phyloP scores from a whole-genome alignment of 2,888 invertebrate species.

The Notodonta ziczac region DNA sequence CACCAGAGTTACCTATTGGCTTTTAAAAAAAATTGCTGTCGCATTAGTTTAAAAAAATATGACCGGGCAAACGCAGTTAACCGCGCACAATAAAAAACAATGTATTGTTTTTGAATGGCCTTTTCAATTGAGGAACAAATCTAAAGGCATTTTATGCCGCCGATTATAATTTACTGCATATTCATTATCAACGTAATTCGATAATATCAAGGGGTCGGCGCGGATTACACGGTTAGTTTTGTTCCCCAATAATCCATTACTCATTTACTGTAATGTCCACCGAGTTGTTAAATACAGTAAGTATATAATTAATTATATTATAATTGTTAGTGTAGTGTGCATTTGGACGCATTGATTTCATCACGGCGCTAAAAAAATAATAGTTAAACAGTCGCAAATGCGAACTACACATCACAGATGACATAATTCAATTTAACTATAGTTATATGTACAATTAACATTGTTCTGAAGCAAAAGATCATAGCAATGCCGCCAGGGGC shows the following conservation, averaged over 20 bases:
- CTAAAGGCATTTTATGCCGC: conserved; percentile 60
- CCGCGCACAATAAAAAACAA: not conserved
- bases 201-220: conserved; percentile 45
- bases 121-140: conserved; percentile 74
- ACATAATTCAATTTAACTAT: conserved; percentile 37
- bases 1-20: too few species aligned
- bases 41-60: too few species aligned
- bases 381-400: conserved; percentile 48
- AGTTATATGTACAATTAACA: conserved; percentile 52
- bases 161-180: conserved; percentile 45
- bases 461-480: conserved; percentile 47
- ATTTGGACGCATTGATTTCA: conserved; percentile 51
- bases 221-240: conserved; percentile 66
- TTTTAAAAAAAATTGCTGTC: too few species aligned
- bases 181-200: conserved; percentile 49
- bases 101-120: conserved; percentile 47
- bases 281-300: conserved; percentile 54
- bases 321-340: conserved; percentile 53
- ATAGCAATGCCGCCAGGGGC: conserved; percentile 33
- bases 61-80: too few species aligned
- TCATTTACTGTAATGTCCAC: conserved; percentile 63
- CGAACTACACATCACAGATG: conserved; percentile 43
- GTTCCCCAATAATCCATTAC: conserved; percentile 69
- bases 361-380: conserved; percentile 46
- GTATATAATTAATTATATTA: conserved; percentile 50